Evolutionary conservation across 2,888 invertebrate genomes (phyloP).

Genomic region (Ennomos fuscantarius): DNA sequence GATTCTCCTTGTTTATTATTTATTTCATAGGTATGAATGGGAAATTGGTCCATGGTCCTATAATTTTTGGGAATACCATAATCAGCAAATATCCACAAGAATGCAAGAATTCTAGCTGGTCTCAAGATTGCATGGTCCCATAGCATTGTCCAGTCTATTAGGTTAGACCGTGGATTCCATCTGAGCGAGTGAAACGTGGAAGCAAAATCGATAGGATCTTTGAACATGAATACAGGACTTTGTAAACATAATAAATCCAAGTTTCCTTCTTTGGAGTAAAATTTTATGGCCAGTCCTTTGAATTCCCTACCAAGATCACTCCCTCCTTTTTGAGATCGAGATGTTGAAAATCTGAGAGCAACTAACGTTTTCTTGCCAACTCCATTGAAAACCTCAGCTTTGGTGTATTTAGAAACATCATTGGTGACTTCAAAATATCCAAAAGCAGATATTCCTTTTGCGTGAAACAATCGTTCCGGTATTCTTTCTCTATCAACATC

Average conservation of each 20-base stretch:
- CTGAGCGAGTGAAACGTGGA: slow-evolving; percentile 80
- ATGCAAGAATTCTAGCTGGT: slow-evolving; percentile 89
- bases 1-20: slow-evolving; percentile 88
- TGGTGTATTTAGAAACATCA: slow-evolving; percentile 88
- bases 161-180: slow-evolving; percentile 83
- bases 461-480: slow-evolving; percentile 96
- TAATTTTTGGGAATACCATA: slow-evolving; percentile 95
- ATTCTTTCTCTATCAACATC: slow-evolving; percentile 92
- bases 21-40: slow-evolving; percentile 94
- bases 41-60: slow-evolving; percentile 95
- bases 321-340: slow-evolving; percentile 87
- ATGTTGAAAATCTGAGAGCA: slow-evolving; percentile 84
- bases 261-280: slow-evolving; percentile 59
- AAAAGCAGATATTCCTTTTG: slow-evolving; percentile 94
- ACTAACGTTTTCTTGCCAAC: slow-evolving; percentile 86
- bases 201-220: slow-evolving; percentile 82
- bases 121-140: slow-evolving; percentile 82
- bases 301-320: slow-evolving; percentile 71
- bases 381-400: slow-evolving; percentile 84
- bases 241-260: slow-evolving; percentile 69
- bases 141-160: slow-evolving; percentile 57
- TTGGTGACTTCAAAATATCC: slow-evolving; percentile 93
- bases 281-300: slow-evolving; percentile 73
- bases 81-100: slow-evolving; percentile 91
- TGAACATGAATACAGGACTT: slow-evolving; percentile 83